A percentile compares a stretch with the other conserved stretches of the same genome.
These are phyloP conservation scores for Drosophila engyochracea DNA, from an alignment of 2,888 invertebrate genomes.

Conservation along the genomic window DNA sequence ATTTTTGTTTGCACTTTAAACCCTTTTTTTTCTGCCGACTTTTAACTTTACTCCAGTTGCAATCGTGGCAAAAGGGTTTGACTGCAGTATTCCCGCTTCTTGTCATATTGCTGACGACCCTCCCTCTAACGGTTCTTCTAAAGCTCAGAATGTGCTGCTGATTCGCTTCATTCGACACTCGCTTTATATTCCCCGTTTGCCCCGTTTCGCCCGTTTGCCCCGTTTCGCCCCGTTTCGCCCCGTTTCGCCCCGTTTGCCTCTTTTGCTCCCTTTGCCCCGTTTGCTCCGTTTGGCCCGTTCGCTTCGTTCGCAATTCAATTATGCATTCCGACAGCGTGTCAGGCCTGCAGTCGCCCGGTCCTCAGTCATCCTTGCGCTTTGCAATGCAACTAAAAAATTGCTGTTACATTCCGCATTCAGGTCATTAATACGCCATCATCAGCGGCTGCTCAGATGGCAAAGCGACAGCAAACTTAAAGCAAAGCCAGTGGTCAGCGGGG, in stretches of 20 bases:
- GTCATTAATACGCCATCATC: slow-evolving; percentile 80
- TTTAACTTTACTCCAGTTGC: slow-evolving; percentile 14
- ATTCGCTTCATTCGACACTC: slow-evolving; percentile 51
- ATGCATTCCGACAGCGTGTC: slow-evolving; percentile 72
- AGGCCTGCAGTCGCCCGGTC: slow-evolving; percentile 24
- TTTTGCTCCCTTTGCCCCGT: slow-evolving; percentile 12
- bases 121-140: background rate
- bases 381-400: slow-evolving; percentile 51
- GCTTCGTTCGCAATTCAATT: slow-evolving; percentile 70
- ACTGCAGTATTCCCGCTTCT: slow-evolving; percentile 9
- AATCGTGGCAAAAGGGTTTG: slow-evolving; percentile 3
- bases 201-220: slow-evolving; percentile 5
- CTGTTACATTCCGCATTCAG: slow-evolving; percentile 77
- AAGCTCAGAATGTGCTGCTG: slow-evolving; percentile 11
- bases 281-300: slow-evolving; percentile 8
- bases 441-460: slow-evolving; percentile 19
- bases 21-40: background rate
- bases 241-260: background rate
- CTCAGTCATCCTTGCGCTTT: slow-evolving; percentile 8
- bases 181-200: slow-evolving; percentile 24
- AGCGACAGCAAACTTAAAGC: slow-evolving; percentile 10
- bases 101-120: slow-evolving; percentile 27
- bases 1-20: background rate
- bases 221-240: slow-evolving; percentile 8
- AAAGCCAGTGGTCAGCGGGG: slow-evolving; percentile 12